Evolutionary conservation across 92 coral and sea anemone genomes (phyloP).

Genomic region (Bergia puertoricense): DNA sequence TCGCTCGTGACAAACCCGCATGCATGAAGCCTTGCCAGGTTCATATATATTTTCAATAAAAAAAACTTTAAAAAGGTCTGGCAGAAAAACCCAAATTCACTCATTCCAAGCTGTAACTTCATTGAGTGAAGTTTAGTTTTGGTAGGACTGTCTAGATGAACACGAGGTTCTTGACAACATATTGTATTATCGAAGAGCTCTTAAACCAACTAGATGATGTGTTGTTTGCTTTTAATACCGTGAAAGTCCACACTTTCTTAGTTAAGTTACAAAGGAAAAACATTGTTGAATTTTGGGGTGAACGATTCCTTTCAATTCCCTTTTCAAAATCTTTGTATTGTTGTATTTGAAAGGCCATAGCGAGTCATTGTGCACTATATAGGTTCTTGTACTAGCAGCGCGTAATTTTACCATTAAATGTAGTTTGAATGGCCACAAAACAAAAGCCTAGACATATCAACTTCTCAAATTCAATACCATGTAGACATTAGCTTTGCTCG

Average conservation of each 20-base stretch:
- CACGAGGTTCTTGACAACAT: not conserved
- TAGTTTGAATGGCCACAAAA: constrained; percentile 62
- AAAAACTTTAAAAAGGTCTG: not conserved
- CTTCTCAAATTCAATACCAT: constrained; percentile 59
- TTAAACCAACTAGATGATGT: not conserved
- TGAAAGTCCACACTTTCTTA: constrained; percentile 40
- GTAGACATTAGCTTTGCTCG: constrained; percentile 68
- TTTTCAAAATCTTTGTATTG: constrained; percentile 76
- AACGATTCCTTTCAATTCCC: constrained; percentile 83
- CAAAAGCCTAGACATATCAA: constrained; percentile 93
- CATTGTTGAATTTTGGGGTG: constrained; percentile 74
- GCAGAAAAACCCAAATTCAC: not conserved
- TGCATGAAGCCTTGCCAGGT: not conserved
- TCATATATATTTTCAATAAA: not conserved
- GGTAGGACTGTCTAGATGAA: not conserved
- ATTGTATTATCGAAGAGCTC: not conserved
- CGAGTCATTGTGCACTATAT: constrained; percentile 70
- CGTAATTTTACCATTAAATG: constrained; percentile 79
- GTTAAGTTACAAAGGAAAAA: constrained; percentile 61
- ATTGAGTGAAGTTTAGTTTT: not conserved
- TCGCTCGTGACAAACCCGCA: not conserved
- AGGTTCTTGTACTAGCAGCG: constrained; percentile 78
- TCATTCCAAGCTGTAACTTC: constrained; percentile 1
- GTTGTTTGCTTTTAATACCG: constrained; percentile 38
- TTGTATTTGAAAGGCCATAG: constrained; percentile 74